Percentiles rank a stretch among this genome's conserved stretches.
These are phyloP conservation scores for Clarias gariepinus DNA, from an alignment of 2,113 vertebrate species.

Conservation along the genomic window DNA sequence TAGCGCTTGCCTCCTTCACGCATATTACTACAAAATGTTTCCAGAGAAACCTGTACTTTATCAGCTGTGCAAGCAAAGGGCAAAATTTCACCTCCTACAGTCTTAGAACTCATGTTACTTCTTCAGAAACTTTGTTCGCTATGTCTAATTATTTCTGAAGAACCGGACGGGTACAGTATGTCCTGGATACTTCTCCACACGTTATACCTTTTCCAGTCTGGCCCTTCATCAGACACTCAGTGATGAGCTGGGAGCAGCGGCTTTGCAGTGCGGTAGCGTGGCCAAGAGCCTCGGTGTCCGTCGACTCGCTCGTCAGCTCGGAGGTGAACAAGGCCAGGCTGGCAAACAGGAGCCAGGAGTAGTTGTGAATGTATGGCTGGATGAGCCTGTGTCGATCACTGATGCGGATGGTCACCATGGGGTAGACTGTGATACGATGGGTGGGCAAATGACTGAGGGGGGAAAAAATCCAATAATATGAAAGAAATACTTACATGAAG, in stretches of 20 bases:
- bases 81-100: background rate
- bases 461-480: constrained; percentile 9
- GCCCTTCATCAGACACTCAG: constrained; percentile 89
- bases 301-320: constrained; percentile 79
- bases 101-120: background rate
- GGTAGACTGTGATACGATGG: constrained; percentile 90
- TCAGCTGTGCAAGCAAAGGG: background rate
- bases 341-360: constrained; percentile 93
- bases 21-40: background rate
- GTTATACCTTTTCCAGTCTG: constrained; percentile 87
- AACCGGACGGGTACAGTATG: background rate
- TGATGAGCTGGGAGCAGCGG: constrained; percentile 86
- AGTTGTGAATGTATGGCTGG: constrained; percentile 96
- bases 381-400: constrained; percentile 92
- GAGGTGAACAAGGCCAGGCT: constrained; percentile 89
- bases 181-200: background rate
- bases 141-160: background rate
- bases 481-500: background rate
- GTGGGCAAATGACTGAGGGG: constrained; percentile 86
- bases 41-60: background rate
- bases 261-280: constrained; percentile 78
- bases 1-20: background rate
- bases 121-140: background rate
- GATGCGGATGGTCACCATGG: constrained; percentile 92
- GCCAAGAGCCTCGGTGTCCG: constrained; percentile 60